Conservation (phyloP, 2,113 vertebrate species). For the Zosterops borbonicus region DNA sequence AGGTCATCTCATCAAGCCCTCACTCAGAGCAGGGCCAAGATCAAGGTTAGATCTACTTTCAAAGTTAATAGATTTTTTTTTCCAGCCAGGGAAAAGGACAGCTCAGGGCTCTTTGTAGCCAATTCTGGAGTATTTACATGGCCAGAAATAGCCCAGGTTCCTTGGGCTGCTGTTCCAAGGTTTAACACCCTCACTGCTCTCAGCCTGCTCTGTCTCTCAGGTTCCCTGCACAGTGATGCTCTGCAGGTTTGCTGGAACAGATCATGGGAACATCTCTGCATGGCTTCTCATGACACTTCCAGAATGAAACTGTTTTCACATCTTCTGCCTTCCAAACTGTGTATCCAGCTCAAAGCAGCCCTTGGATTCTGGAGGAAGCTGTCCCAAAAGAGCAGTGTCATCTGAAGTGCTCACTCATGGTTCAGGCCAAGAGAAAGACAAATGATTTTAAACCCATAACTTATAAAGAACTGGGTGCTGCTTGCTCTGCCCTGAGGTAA, state of each 20-base stretch:
- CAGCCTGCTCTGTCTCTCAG: background rate
- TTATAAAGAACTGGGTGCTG: background rate
- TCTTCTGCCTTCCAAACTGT: background rate
- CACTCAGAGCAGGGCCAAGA: background rate
- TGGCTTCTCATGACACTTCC: background rate
- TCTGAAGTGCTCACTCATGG: background rate
- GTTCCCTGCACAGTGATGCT: background rate
- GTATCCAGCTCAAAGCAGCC: background rate
- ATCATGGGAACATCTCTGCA: background rate
- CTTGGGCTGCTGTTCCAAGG: background rate
- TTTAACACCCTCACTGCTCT: background rate
- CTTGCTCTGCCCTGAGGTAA: background rate
- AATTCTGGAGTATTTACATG: background rate
- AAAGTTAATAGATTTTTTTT: background rate
- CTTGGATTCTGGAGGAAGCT: background rate
- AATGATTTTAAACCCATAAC: background rate
- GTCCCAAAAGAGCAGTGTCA: background rate
- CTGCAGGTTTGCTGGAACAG: background rate
- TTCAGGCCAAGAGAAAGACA: background rate
- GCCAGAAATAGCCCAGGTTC: background rate
- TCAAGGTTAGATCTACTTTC: background rate
- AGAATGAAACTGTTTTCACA: background rate
- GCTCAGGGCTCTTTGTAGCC: background rate
- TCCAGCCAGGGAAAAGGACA: background rate
- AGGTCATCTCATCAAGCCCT: background rate